Evolutionary conservation across 2,797 vertebrate species (phyloP), one percentile per base, ranked within the genome.

Genomic region (Periparus ater): DNA sequence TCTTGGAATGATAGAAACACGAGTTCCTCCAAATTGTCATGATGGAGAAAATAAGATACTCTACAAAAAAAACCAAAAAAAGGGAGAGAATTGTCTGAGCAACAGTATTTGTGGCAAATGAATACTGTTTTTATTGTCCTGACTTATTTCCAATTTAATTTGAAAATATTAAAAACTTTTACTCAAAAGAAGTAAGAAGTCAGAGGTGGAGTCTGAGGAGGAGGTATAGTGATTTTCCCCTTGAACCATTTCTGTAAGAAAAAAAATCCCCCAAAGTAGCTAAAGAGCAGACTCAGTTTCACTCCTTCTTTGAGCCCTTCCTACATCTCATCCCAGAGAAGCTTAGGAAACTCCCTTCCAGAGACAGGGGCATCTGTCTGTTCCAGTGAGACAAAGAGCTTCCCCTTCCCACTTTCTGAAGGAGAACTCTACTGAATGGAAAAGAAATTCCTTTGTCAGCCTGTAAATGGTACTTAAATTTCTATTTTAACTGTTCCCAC

Each of bases 101-200:
- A 40, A 40, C 13, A 40, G 38, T 57, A 51, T 23, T 74, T 47
- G 30, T 11, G 18, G 30, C 9, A 85, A 77, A 55, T 17, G 3
- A 54, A 40, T n/a, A 30, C 4, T 42, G 15, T 0, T 25, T 82
- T 42, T 76, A 27, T 40, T 62, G 4, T 50, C 7, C 27, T 54
- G 25, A 80, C 22, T 3, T 38, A 15, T 8, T 60, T 4, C 1
- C 1, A 4, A 73, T 66, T 88, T 66, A 0, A 32, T 50, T 80
- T 84, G 9, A 74, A 93, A 84, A 63, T 32, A 48, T 4, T 70
- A 27, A 57, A 68, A 44, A 2, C 2, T 47, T 88, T 88, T 86
- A 4, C 20, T 75, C 7, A 67, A 36, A 80, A 80, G 9, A 53
- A 67, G 4, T 27, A 58, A 54, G 22, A 53, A 65, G 7, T 74